These are phyloP conservation scores for Dasyornis broadbenti DNA, from an alignment of 2,113 vertebrate species.

Conservation along the genomic window DNA sequence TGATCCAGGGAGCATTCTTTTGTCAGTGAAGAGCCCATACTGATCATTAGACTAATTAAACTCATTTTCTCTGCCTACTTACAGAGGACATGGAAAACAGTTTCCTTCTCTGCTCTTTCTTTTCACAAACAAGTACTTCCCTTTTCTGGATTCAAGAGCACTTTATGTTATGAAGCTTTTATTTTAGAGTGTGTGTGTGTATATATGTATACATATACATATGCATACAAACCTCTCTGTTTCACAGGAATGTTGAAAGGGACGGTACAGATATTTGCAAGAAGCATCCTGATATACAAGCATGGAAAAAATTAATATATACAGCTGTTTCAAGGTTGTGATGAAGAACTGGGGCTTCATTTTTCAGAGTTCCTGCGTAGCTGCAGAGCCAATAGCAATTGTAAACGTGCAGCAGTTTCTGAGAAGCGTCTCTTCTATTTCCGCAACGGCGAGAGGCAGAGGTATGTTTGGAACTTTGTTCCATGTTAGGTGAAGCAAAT, in stretches of 20 bases:
- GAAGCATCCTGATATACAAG: neutral
- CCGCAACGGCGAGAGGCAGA: rapidly evolving
- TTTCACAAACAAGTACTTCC: neutral
- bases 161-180: neutral
- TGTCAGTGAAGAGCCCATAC: neutral
- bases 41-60: neutral
- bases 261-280: neutral
- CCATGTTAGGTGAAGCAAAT: neutral
- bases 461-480: neutral
- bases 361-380: neutral
- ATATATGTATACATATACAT: neutral
- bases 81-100: neutral
- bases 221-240: neutral
- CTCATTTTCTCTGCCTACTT: neutral
- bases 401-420: neutral
- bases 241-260: neutral
- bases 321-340: neutral
- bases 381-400: neutral
- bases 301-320: neutral
- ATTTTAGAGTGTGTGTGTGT: neutral
- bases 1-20: neutral
- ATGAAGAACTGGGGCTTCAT: neutral
- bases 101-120: neutral
- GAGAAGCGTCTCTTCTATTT: neutral
- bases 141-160: neutral